Evolutionary conservation across 92 coral and sea anemone species (phyloP).

Genomic region (Desmophyllum pertusum): DNA sequence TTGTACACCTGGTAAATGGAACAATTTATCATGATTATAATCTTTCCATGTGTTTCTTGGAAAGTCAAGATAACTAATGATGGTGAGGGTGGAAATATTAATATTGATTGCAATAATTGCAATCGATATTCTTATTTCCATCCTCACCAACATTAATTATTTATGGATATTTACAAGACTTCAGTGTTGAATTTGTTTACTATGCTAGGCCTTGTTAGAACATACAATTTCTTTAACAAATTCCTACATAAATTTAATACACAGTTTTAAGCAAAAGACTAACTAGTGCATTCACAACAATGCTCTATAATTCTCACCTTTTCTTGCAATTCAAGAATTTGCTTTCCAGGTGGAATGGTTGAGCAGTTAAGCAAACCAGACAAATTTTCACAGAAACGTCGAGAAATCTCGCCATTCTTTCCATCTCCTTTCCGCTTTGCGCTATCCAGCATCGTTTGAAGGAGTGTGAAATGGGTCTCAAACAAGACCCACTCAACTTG

Average conservation of each 20-base stretch:
- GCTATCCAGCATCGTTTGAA: conserved; percentile 72
- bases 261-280: not conserved
- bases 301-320: conserved; percentile 62
- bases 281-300: not conserved
- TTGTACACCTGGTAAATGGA: too few species aligned
- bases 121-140: too few species aligned
- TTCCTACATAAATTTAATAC: not conserved
- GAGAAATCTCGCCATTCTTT: conserved; percentile 47
- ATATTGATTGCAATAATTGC: too few species aligned
- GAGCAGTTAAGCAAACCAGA: conserved; percentile 85
- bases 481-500: conserved; percentile 83
- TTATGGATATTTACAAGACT: too few species aligned
- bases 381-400: conserved; percentile 84
- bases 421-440: conserved; percentile 45
- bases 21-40: too few species aligned
- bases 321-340: conserved; percentile 85
- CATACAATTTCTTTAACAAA: too few species aligned
- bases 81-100: too few species aligned
- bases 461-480: conserved; percentile 79
- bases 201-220: too few species aligned
- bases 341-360: conserved; percentile 83
- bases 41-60: too few species aligned
- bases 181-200: too few species aligned
- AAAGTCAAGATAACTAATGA: too few species aligned
- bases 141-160: too few species aligned